Evolutionary conservation across 2,797 vertebrate genomes (phyloP).

Genomic region (Toxotes lorentzi): DNA sequence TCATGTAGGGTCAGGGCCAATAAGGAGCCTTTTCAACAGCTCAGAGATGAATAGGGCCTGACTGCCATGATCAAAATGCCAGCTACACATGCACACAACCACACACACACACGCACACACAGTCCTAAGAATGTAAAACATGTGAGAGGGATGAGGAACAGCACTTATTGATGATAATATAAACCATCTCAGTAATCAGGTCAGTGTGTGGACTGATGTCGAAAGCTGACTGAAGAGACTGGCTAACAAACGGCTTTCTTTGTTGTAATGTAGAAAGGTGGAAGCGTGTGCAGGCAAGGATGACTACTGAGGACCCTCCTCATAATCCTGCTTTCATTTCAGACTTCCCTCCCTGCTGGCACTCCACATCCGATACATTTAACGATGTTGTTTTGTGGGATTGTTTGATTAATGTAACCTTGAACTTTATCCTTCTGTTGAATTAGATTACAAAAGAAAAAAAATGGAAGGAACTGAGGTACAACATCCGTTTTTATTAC

Average conservation of each 20-base stretch:
- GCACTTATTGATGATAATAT: slow-evolving; percentile 57
- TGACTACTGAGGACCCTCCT: neutral
- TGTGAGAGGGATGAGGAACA: slow-evolving; percentile 46
- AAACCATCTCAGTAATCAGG: slow-evolving; percentile 32
- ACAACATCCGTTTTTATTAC: slow-evolving; percentile 21
- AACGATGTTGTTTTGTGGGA: slow-evolving; percentile 20
- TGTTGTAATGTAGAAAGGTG: slow-evolving; percentile 23
- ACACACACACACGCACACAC: slow-evolving; percentile 41
- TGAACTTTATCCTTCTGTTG: slow-evolving; percentile 18
- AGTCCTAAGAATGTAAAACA: slow-evolving; percentile 35
- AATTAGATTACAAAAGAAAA: slow-evolving; percentile 34
- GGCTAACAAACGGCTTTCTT: neutral
- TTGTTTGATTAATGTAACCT: slow-evolving; percentile 29
- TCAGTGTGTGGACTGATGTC: slow-evolving; percentile 34
- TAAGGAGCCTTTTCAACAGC: slow-evolving; percentile 82
- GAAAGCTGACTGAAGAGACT: slow-evolving; percentile 10
- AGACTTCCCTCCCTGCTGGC: slow-evolving; percentile 19
- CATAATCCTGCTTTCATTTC: neutral
- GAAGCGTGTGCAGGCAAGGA: neutral
- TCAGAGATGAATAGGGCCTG: slow-evolving; percentile 76
- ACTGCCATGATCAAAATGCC: slow-evolving; percentile 75
- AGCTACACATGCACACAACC: slow-evolving; percentile 42
- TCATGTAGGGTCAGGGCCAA: slow-evolving; percentile 82
- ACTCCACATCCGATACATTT: slow-evolving; percentile 12
- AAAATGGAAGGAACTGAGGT: slow-evolving; percentile 20